Evolutionary conservation across 2,888 invertebrate genomes (phyloP), one percentile per base, ranked within the genome.

Genomic region (Eilema depressum): DNA sequence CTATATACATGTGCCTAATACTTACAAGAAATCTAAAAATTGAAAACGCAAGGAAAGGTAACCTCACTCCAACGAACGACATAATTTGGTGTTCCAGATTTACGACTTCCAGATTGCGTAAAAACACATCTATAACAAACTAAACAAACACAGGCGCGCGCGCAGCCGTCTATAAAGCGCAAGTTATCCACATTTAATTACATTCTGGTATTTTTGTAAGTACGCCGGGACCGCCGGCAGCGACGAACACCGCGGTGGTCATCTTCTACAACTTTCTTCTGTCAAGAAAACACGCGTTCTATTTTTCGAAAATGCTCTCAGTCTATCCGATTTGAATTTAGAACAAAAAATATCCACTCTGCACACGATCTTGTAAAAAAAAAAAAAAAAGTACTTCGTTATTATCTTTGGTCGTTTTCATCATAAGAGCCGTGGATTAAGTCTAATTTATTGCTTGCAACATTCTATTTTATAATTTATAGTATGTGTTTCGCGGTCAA

Each of bases 51-150:
- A 80, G 80, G 82, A 81, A 89, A 88, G 86, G 86, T 88, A 89
- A 87, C 85, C 87, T 89, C 89, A 89, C 89, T 92, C 88, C 85
- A 86, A 86, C 82, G 86, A 93, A 95, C 94, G 95, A 95, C 94
- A 95, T 94, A 95, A 95, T 95, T 94, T 93, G 92, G 93, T 93
- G 93, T 89, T 89, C 88, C 91, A 90, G 87, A 92, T 94, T 95
- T 93, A 95, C 93, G 93, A 95, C 95, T 95, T 95, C 95, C 95
- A 94, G 94, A 94, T 95, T 94, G 94, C 95, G 93, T 95, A 94
- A 95, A 95, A 95, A 94, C 93, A 92, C 93, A 92, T 92, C 91
- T 94, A 93, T 93, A 94, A 93, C 89, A 91, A 93, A 92, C 91
- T 93, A 94, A 94, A 94, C 91, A 95, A 95, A 95, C 86, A 94